Evolutionary conservation across 37 sponge, comb jelly and placozoan genomes (phyloP).

Genomic region (Crambe crambe): DNA sequence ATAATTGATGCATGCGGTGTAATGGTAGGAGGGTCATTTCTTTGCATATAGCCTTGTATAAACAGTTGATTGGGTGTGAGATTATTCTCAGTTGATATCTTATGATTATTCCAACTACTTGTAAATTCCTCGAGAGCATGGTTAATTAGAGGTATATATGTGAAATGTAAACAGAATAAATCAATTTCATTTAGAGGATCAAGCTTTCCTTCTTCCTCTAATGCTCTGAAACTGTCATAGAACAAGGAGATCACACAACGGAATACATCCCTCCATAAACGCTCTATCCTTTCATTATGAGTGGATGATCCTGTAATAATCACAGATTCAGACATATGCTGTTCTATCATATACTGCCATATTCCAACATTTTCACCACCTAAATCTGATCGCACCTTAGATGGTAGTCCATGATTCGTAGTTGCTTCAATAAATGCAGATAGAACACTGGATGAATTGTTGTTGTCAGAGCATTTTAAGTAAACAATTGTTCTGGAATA

Average conservation of each 20-base stretch:
- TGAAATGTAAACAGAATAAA: background rate
- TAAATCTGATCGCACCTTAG: background rate
- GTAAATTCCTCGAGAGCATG: background rate
- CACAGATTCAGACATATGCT: background rate
- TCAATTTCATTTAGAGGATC: background rate
- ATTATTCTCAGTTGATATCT: background rate
- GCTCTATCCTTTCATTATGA: background rate
- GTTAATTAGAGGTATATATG: background rate
- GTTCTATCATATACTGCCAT: background rate
- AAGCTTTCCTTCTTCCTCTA: background rate
- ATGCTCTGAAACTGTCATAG: background rate
- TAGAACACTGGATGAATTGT: background rate
- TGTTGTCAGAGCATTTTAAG: background rate
- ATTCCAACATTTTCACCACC: background rate
- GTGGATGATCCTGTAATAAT: background rate
- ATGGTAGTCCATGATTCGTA: background rate
- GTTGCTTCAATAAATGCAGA: background rate
- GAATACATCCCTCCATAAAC: background rate
- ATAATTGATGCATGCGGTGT: too few relatives aligned
- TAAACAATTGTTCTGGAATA: background rate
- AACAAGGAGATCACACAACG: too few relatives aligned
- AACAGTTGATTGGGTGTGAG: background rate
- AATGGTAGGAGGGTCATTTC: too few relatives aligned
- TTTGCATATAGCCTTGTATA: too few relatives aligned
- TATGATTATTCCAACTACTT: background rate